A percentile compares a stretch with the other conserved stretches of the same genome.
These are phyloP conservation scores for Amphipyra tragopoginis DNA, from an alignment of 2,888 invertebrate species.

Conservation along the genomic window DNA sequence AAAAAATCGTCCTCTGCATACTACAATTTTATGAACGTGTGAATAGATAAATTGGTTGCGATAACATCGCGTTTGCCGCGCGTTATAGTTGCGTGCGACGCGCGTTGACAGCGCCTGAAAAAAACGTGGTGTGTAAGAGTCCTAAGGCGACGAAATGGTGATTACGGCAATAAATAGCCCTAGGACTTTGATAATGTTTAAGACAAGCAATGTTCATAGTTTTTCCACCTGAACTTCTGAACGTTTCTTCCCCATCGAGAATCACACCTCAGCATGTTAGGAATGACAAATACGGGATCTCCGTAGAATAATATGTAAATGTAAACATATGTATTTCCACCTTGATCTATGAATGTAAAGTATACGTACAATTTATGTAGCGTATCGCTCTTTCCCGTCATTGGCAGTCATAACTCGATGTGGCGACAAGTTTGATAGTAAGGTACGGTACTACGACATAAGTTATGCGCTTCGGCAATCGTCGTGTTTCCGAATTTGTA, in stretches of 20 bases:
- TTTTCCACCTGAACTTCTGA: constrained; percentile 38
- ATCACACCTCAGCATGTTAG: constrained; percentile 36
- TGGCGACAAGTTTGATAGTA: constrained; percentile 4
- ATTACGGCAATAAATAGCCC: too few species aligned
- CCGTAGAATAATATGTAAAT: constrained; percentile 46
- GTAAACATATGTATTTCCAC: constrained; percentile 46
- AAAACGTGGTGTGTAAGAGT: too few species aligned
- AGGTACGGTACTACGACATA: too few species aligned
- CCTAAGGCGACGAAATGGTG: too few species aligned
- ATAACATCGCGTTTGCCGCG: too few species aligned
- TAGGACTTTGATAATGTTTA: not conserved
- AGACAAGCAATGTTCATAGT: not conserved
- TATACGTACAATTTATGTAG: constrained; percentile 18
- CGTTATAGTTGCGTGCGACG: too few species aligned
- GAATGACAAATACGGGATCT: constrained; percentile 47
- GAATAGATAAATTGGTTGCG: too few species aligned
- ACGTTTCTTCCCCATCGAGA: constrained; percentile 10
- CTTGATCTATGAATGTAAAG: constrained; percentile 12
- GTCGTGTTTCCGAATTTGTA: too few species aligned
- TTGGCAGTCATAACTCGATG: not conserved
- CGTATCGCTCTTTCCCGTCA: constrained; percentile 9
- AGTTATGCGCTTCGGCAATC: too few species aligned
- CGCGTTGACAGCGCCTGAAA: too few species aligned
- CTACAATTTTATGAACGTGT: too few species aligned
- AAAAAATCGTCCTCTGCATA: too few species aligned